Percentiles rank a stretch among this genome's conserved stretches.
These are phyloP conservation scores for Eupithecia subumbrata DNA, from an alignment of 2,888 invertebrate species.

Conservation along the genomic window DNA sequence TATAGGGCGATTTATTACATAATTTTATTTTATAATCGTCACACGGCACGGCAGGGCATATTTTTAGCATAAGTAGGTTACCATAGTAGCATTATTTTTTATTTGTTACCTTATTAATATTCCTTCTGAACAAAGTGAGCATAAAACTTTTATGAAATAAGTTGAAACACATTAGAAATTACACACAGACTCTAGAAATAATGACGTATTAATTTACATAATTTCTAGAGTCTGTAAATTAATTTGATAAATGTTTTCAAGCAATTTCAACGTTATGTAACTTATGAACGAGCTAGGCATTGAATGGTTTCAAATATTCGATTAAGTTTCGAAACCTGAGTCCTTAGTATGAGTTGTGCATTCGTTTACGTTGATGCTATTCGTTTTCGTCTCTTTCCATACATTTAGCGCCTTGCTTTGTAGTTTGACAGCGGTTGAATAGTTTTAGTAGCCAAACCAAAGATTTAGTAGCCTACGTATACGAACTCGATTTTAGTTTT, in stretches of 20 bases:
- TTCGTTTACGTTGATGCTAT: background rate
- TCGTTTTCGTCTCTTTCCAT: background rate
- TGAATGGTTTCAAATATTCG: slow-evolving; percentile 1
- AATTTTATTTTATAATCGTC: no score
- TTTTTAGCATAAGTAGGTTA: no score
- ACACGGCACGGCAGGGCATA: no score
- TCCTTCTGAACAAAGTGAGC: no score
- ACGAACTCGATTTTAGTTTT: background rate
- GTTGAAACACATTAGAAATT: background rate
- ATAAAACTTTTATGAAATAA: no score
- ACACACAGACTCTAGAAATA: no score
- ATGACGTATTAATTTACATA: background rate
- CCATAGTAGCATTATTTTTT: no score
- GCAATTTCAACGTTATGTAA: background rate
- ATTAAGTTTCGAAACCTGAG: background rate
- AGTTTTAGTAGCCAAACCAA: no score
- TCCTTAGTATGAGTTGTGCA: background rate
- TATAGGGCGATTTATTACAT: no score
- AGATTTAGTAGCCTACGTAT: no score
- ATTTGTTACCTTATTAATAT: no score
- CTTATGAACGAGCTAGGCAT: background rate
- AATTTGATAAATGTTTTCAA: background rate
- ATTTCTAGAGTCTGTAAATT: background rate
- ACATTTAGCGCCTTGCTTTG: background rate
- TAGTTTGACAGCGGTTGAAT: background rate